Evolutionary conservation across 1,140 invertebrate species (phyloP).

Genomic region (Nymphalis io): DNA sequence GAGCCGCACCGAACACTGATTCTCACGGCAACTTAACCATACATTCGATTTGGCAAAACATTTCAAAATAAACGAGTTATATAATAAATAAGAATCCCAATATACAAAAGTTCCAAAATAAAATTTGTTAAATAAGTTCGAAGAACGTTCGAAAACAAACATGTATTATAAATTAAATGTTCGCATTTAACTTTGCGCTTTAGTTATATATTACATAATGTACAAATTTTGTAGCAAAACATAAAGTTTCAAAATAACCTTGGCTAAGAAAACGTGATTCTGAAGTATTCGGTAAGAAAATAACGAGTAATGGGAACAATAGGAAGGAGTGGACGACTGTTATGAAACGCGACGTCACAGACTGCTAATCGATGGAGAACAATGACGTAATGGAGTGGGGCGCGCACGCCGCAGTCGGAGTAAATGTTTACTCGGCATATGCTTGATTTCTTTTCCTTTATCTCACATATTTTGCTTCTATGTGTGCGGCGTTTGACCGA

Average conservation of each 20-base stretch:
- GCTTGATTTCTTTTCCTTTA: conserved; percentile 78
- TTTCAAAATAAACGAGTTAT: conserved; percentile 31
- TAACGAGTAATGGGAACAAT: conserved; percentile 19
- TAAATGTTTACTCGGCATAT: conserved; percentile 76
- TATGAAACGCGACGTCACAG: conserved; percentile 68
- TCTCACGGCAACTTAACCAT: conserved; percentile 65
- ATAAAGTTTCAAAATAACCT: conserved; percentile 23
- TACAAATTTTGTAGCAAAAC: conserved; percentile 19
- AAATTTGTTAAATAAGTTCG: neutral
- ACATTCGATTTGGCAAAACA: conserved; percentile 39
- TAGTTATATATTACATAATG: conserved; percentile 6
- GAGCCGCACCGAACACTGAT: conserved; percentile 57
- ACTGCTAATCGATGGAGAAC: conserved; percentile 76
- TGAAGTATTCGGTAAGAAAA: conserved; percentile 32
- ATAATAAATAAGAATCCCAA: neutral
- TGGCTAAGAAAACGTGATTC: conserved; percentile 30
- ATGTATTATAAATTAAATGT: neutral
- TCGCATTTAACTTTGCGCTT: neutral
- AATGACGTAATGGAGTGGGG: conserved; percentile 70
- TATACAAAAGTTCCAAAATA: conserved; percentile 4
- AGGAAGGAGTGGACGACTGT: conserved; percentile 49
- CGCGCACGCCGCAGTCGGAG: conserved; percentile 43
- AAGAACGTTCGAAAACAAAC: neutral
- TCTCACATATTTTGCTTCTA: conserved; percentile 77
- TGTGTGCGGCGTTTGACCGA: conserved; percentile 69